Conservation (phyloP, 2,797 vertebrate species). For the Neomorphus geoffroyi region DNA sequence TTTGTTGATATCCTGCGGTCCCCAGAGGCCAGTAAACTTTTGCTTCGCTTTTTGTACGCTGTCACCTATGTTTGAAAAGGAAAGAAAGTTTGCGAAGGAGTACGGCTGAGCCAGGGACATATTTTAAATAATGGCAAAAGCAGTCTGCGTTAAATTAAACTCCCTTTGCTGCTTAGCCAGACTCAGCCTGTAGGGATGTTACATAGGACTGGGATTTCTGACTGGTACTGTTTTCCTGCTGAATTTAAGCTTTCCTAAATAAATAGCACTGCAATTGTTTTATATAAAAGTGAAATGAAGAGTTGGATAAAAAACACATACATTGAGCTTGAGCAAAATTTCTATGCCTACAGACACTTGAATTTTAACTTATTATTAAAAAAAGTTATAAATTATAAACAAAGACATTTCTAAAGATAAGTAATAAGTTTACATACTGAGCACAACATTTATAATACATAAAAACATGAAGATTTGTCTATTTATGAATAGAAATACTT, state of each 20-base stretch:
- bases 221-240: slow-evolving; percentile 17
- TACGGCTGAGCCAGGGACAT: slow-evolving; percentile 4
- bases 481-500: neutral
- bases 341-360: neutral
- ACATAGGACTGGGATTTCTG: neutral
- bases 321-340: neutral
- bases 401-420: neutral
- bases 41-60: neutral
- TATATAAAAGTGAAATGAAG: neutral
- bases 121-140: slow-evolving; percentile 53
- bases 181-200: slow-evolving; percentile 4
- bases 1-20: neutral
- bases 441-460: neutral
- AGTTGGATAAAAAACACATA: neutral
- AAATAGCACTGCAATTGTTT: neutral
- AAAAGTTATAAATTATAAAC: neutral
- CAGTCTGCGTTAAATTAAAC: slow-evolving; percentile 27
- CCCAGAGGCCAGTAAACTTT: neutral
- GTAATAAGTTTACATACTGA: neutral
- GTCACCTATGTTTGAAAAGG: neutral
- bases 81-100: neutral
- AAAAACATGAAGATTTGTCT: neutral
- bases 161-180: slow-evolving; percentile 5
- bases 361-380: neutral
- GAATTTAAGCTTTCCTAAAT: slow-evolving; percentile 10